Conservation (phyloP, 2,888 invertebrate species). For the Parochlus steinenii region DNA sequence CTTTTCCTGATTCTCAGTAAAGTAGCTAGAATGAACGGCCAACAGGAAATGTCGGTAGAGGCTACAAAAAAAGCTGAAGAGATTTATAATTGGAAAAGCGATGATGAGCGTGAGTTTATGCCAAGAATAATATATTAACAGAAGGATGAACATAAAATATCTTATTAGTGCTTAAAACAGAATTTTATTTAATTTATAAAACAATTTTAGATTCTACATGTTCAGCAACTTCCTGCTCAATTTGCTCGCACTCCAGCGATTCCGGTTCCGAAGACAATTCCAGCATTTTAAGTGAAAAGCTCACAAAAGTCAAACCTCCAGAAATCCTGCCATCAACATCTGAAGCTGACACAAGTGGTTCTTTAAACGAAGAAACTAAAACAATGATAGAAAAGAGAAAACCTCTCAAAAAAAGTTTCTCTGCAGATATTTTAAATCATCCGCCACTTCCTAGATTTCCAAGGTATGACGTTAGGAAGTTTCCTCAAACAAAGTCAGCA, state of each 20-base stretch:
- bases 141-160: no score
- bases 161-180: conserved; percentile 18
- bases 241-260: conserved; percentile 34
- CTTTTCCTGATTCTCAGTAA: conserved; percentile 71
- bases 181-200: neutral
- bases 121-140: no score
- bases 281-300: conserved; percentile 12
- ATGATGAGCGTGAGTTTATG: conserved; percentile 18
- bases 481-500: conserved; percentile 3
- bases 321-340: conserved; percentile 19
- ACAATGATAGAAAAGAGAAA: conserved; percentile 1
- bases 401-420: conserved; percentile 1
- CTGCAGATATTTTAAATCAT: conserved; percentile 4
- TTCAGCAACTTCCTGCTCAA: conserved; percentile 53
- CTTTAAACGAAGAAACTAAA: neutral
- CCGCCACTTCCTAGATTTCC: conserved; percentile 18
- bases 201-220: conserved; percentile 45
- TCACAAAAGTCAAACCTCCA: conserved; percentile 17
- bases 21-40: conserved; percentile 45
- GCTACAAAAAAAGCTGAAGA: conserved; percentile 49
- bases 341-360: conserved; percentile 1
- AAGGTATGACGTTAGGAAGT: neutral
- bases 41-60: conserved; percentile 46
- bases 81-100: conserved; percentile 18
- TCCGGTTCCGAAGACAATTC: conserved; percentile 27